These are phyloP conservation scores for Drosophila sp. DNA, from an alignment of 1,140 invertebrate species.

Conservation along the genomic window DNA sequence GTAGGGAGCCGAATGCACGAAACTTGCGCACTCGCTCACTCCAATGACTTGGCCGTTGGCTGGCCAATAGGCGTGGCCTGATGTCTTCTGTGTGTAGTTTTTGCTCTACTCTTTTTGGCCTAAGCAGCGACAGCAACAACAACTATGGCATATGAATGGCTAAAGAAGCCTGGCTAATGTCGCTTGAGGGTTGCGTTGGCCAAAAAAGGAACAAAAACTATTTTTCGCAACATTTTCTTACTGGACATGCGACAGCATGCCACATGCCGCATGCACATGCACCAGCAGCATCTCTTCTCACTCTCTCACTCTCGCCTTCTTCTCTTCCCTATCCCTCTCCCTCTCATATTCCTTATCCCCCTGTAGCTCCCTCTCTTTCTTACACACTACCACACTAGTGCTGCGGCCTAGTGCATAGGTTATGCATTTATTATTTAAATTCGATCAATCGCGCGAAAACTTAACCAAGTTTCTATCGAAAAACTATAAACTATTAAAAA, in stretches of 20 bases:
- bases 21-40: slow-evolving; percentile 67
- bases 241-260: slow-evolving; percentile 16
- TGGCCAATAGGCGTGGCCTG: slow-evolving; percentile 62
- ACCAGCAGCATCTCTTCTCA: slow-evolving; percentile 2
- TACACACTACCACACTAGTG: neutral
- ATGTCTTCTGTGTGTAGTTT: slow-evolving; percentile 54
- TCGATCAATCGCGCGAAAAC: neutral
- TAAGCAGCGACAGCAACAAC: slow-evolving; percentile 54
- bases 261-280: slow-evolving; percentile 5
- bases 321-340: neutral
- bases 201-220: slow-evolving; percentile 19
- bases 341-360: neutral
- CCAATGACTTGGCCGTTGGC: slow-evolving; percentile 32
- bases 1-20: slow-evolving; percentile 49
- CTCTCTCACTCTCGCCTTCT: neutral
- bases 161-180: slow-evolving; percentile 51
- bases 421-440: slow-evolving; percentile 11
- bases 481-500: neutral
- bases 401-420: neutral
- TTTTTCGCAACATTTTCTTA: slow-evolving; percentile 18
- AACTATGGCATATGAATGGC: slow-evolving; percentile 51
- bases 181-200: slow-evolving; percentile 23
- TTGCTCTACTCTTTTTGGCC: slow-evolving; percentile 73
- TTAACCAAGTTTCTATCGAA: neutral
- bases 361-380: neutral